Conservation (phyloP, 2,797 vertebrate species). For the Bradypodion ventrale region DNA sequence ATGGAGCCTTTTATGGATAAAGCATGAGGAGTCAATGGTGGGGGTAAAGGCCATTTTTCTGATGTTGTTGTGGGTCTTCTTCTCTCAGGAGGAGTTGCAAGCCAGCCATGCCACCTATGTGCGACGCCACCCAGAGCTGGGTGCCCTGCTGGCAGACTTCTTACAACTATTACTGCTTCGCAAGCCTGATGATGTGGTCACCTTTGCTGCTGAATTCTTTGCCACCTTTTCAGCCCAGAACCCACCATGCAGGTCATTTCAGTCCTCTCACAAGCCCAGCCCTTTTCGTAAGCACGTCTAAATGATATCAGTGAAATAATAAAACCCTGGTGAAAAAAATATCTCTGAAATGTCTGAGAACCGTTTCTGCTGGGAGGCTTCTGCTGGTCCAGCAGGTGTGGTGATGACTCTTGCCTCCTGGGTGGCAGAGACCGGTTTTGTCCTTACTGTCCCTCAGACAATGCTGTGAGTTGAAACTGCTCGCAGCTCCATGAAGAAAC, state of each 20-base stretch:
- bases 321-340: background rate
- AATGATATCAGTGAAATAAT: background rate
- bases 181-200: conserved; percentile 82
- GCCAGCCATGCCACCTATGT: conserved; percentile 80
- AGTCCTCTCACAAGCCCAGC: conserved; percentile 48
- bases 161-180: conserved; percentile 86
- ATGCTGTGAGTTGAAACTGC: background rate
- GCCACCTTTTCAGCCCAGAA: conserved; percentile 64
- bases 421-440: background rate
- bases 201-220: conserved; percentile 87
- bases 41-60: background rate
- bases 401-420: background rate
- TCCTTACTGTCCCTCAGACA: background rate
- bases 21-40: background rate
- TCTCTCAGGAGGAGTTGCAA: conserved; percentile 83
- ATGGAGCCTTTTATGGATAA: background rate
- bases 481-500: background rate
- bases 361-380: background rate
- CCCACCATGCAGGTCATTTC: conserved; percentile 15
- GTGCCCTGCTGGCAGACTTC: conserved; percentile 85
- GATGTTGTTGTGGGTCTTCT: background rate
- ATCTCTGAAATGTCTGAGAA: background rate
- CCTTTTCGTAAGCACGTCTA: conserved; percentile 15
- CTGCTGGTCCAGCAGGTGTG: background rate
- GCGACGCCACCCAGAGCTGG: conserved; percentile 85